Evolutionary conservation across 2,797 vertebrate species (phyloP), one percentile per base, ranked within the genome.

Genomic region (Crax fasciolata): DNA sequence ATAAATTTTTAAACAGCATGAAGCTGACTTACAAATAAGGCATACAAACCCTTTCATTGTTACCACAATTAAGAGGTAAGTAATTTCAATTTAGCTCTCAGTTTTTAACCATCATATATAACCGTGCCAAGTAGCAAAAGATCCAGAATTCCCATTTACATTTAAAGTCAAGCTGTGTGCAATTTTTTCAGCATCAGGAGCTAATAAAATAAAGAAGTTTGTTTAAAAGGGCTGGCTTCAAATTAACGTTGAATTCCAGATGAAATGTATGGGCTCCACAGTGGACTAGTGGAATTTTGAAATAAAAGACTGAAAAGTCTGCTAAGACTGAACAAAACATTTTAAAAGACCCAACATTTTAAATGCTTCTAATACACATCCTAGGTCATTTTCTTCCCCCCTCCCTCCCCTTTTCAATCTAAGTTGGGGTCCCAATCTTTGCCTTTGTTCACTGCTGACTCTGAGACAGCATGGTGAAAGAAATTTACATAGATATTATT

Each of bases 401-500:
- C 78, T 71, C 94, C 87, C 94, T 81, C 79, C 96, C 97, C 90
- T 96, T 97, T 97, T 97, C 87, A 95, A 97, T 93, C 97, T 98
- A 98, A 96, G 76, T 97, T 96, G 97, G 98, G 98, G 97, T 93
- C 98, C 98, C 98, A 96, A 70, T 98, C 98, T 98, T 98, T 97
- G 98, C 98, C 97, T 98, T 98, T 98, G 98, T 98, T 98, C 98
- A 98, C 98, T 98, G 98, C 98, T 98, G 98, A 98, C 98, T 98
- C 98, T 98, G 98, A 98, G 98, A 98, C 98, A 98, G 98, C 98
- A 98, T 97, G 98, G 98, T 98, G 98, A 98, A 98, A 98, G 98
- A 98, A 98, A 98, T 98, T 98, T 98, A 98, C 98, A 98, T 98
- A 98, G 98, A 98, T 98, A 98, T 98, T 98, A 98, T 98, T 98